phyloP scores from a whole-genome alignment of 2,888 invertebrate species.

The Eumacrocentrus americanus region DNA sequence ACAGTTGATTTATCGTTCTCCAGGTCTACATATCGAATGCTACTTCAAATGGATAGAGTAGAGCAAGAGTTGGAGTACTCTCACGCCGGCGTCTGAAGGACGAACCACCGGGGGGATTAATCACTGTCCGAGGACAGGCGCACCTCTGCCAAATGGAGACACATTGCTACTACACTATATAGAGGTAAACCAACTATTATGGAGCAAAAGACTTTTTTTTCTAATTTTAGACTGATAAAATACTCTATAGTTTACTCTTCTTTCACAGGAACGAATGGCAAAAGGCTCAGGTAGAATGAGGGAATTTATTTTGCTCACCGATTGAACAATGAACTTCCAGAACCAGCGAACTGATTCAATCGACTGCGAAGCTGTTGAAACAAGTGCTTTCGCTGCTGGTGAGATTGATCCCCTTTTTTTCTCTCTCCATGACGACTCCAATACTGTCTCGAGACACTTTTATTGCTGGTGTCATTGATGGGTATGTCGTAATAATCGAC shows the following conservation, averaged over 20 bases:
- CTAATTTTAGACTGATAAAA: not conserved
- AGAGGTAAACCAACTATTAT: too few species aligned
- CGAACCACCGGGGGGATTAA: not conserved
- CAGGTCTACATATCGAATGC: too few species aligned
- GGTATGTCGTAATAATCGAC: not conserved
- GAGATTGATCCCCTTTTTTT: not conserved
- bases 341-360: not conserved
- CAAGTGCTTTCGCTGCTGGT: not conserved
- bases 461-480: not conserved
- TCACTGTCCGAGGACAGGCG: conserved; percentile 2
- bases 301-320: not conserved
- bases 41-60: not conserved
- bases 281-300: not conserved
- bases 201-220: not conserved
- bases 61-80: conserved; percentile 2
- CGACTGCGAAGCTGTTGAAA: not conserved
- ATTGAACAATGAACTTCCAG: not conserved
- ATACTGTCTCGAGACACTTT: not conserved
- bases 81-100: conserved; percentile 1
- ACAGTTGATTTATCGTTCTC: too few species aligned
- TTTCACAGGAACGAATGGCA: not conserved
- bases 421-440: not conserved
- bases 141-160: conserved; percentile 14
- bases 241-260: not conserved
- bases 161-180: not conserved